Evolutionary conservation across 2,888 invertebrate genomes (phyloP), one percentile per base, ranked within the genome.

Genomic region (Caenorhabditis auriculariae): DNA sequence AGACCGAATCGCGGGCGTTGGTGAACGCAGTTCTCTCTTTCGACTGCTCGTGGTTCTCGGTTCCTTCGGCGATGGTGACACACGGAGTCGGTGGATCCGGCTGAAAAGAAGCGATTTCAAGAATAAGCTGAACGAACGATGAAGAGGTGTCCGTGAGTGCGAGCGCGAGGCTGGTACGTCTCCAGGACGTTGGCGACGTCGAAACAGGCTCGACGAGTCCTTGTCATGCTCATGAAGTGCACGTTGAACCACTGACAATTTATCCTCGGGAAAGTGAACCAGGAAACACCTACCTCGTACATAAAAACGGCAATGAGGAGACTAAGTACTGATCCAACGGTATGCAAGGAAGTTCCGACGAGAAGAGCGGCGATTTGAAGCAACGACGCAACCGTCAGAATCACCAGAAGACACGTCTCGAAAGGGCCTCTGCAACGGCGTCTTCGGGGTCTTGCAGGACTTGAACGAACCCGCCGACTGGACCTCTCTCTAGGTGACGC

Each of bases 101-200:
- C 62, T 58, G 60, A 44, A 57, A 66, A 9, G 35, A n/a, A 35
- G 26, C 19, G 23, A 27, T 46, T 44, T 50, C 44, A n/a, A 44
- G 4, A 6, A 4, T 6, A 24, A 24, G 5, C 45, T n/a, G 15
- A 50, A 17, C 24, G n/a, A 17, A 66, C 59, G 3, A 59, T 35
- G 52, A 74, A 74, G 7, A 74, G 58, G 59, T 76, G 76, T n/a
- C 76, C 76, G 54, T 68, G 59, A 6, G 76, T 76, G 15, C 75
- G 46, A 19, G 70, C 68, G 9, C 76, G 52, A 15, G 76, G 74
- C 60, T 76, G 76, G 47, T 76, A 76, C 24, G 77, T 77, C 50
- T 75, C 69, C 43, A 77, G 63, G 28, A 77, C 71, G 56, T 77
- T 77, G 23, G 66, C 69, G 29, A 75, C 75, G 55, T 77, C 76